Conservation (phyloP, 2,113 vertebrate species). For the Oncorhynchus gorbuscha region DNA sequence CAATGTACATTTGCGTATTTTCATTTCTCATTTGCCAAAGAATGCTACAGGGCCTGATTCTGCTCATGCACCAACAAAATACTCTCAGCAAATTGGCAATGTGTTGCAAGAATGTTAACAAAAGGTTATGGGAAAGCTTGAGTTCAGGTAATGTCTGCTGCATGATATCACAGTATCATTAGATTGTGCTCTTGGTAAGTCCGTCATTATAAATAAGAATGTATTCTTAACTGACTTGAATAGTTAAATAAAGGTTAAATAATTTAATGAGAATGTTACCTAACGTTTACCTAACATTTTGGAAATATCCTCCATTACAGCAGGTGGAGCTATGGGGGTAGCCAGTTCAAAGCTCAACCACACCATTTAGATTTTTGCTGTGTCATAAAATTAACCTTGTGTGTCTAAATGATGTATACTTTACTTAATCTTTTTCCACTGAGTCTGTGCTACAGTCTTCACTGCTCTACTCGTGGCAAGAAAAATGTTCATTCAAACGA, state of each 20-base stretch:
- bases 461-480: not conserved
- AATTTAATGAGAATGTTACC: not conserved
- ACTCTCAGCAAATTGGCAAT: not conserved
- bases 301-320: not conserved
- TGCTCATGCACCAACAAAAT: not conserved
- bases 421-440: not conserved
- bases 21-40: not conserved
- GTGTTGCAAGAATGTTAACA: not conserved
- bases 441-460: not conserved
- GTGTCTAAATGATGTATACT: constrained; percentile 2
- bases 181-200: too few species aligned
- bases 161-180: too few species aligned
- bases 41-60: not conserved
- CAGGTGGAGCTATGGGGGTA: not conserved
- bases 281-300: not conserved
- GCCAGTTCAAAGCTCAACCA: not conserved
- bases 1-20: too few species aligned
- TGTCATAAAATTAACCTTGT: not conserved
- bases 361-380: not conserved
- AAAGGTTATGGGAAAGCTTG: not conserved
- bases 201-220: too few species aligned
- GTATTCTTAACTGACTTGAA: too few species aligned
- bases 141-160: not conserved
- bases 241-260: too few species aligned
- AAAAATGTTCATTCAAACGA: not conserved